phyloP scores from a whole-genome alignment of 2,113 vertebrate species.

The Scartelaos histophorus region DNA sequence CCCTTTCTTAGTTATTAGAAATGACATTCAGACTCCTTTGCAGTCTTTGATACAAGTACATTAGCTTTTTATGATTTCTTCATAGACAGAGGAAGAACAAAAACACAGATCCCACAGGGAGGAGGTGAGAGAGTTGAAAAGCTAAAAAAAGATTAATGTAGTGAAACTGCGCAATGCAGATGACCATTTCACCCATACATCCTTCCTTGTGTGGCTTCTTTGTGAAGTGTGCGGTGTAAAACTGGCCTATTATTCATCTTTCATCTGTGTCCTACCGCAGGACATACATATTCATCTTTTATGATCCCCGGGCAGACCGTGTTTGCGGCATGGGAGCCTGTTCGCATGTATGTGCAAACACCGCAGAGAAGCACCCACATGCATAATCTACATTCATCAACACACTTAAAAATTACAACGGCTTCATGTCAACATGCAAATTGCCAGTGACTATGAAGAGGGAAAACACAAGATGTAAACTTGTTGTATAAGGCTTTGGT shows the following conservation, averaged over 20 bases:
- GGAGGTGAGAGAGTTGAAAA: conserved; percentile 17
- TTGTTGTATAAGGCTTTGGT: background rate
- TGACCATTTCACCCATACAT: conserved; percentile 29
- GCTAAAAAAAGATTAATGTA: conserved; percentile 23
- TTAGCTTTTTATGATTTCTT: conserved; percentile 36
- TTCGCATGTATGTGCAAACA: conserved; percentile 34
- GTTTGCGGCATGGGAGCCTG: conserved; percentile 21
- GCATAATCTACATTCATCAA: conserved; percentile 64
- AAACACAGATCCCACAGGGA: conserved; percentile 29
- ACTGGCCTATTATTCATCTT: conserved; percentile 33
- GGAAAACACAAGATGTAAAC: conserved; percentile 32
- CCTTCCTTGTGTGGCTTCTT: conserved; percentile 16
- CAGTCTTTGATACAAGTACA: conserved; percentile 41
- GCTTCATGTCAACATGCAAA: conserved; percentile 63
- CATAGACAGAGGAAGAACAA: conserved; percentile 26
- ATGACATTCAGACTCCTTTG: conserved; percentile 20
- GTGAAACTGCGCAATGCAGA: conserved; percentile 25
- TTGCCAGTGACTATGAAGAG: conserved; percentile 38
- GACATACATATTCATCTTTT: conserved; percentile 62
- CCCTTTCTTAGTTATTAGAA: conserved; percentile 10
- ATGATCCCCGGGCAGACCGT: conserved; percentile 21
- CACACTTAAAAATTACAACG: conserved; percentile 58
- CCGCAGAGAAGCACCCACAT: conserved; percentile 18
- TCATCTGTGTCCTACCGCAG: conserved; percentile 40
- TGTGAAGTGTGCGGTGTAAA: conserved; percentile 26